These are phyloP conservation scores for Hirtodrosophila trivittata DNA, from an alignment of 2,888 invertebrate genomes.

Conservation along the genomic window DNA sequence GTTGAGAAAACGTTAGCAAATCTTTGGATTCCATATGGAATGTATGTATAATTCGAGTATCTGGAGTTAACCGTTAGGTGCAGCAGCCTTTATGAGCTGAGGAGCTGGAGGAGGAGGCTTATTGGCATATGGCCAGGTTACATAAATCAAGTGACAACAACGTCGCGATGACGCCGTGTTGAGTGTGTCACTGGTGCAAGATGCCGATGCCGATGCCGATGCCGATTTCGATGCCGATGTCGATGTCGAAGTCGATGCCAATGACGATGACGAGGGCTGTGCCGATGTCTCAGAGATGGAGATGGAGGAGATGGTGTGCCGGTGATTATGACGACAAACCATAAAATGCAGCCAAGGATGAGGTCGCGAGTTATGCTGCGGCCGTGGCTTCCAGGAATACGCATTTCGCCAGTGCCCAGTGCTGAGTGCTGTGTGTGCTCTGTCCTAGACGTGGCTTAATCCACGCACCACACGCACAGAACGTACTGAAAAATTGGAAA, in stretches of 20 bases:
- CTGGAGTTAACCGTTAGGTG: not conserved
- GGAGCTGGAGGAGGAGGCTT: not conserved
- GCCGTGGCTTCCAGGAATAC: constrained; percentile 63
- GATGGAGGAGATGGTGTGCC: constrained; percentile 55
- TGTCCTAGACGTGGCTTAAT: constrained; percentile 66
- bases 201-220: not conserved
- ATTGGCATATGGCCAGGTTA: constrained; percentile 31
- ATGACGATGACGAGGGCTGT: not conserved
- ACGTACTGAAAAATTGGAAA: constrained; percentile 25
- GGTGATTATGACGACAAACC: constrained; percentile 76
- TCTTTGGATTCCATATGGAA: not conserved
- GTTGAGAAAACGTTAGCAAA: not conserved
- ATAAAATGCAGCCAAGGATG: constrained; percentile 68
- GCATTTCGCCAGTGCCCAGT: constrained; percentile 21
- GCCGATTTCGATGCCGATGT: not conserved
- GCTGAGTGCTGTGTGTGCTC: not conserved
- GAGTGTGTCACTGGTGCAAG: constrained; percentile 64
- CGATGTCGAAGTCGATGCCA: not conserved
- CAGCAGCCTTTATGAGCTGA: constrained; percentile 8
- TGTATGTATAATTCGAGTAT: not conserved
- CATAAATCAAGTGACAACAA: constrained; percentile 65
- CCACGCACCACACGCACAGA: constrained; percentile 58
- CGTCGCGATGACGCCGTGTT: constrained; percentile 28
- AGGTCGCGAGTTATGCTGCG: constrained; percentile 48
- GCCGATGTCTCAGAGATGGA: not conserved